A percentile compares a stretch with the other conserved stretches of the same genome.
Evolutionary conservation across 1,140 invertebrate genomes (phyloP).

Genomic region (Drosophila ironensis): DNA sequence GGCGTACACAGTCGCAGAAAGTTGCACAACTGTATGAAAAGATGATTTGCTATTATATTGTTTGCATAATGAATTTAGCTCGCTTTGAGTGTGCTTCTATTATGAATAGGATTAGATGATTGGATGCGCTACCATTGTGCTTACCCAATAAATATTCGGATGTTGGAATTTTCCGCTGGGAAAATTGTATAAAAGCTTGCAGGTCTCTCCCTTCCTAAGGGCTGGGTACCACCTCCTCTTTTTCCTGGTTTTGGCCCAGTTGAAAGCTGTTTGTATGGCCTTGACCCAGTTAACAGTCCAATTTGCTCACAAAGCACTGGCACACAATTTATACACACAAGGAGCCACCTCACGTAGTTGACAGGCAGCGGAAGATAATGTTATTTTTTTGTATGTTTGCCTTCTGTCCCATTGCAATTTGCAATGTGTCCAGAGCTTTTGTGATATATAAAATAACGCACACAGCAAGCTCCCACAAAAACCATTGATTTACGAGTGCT

Average conservation of each 20-base stretch:
- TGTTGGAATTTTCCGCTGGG: neutral
- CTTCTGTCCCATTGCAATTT: conserved; percentile 11
- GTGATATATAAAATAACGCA: neutral
- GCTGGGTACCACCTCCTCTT: neutral
- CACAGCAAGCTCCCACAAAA: neutral
- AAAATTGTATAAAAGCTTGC: too few relatives aligned
- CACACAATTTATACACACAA: conserved; percentile 3
- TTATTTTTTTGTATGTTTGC: conserved; percentile 4
- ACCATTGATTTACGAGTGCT: conserved; percentile 5
- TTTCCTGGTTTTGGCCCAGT: conserved; percentile 16
- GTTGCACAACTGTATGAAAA: neutral
- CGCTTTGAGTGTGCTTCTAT: neutral
- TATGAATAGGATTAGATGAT: neutral
- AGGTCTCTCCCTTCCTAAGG: too few relatives aligned
- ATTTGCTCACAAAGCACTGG: conserved; percentile 40
- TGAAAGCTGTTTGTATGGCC: conserved; percentile 56
- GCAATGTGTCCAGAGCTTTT: conserved; percentile 28
- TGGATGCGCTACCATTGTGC: too few relatives aligned
- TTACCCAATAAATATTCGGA: too few relatives aligned
- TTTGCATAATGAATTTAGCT: neutral
- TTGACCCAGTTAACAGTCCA: conserved; percentile 60
- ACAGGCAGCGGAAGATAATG: neutral
- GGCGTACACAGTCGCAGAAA: neutral
- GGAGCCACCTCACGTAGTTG: neutral
- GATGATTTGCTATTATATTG: too few relatives aligned